Evolutionary conservation across 2,888 invertebrate genomes (phyloP).

Genomic region (Morpho achilles): DNA sequence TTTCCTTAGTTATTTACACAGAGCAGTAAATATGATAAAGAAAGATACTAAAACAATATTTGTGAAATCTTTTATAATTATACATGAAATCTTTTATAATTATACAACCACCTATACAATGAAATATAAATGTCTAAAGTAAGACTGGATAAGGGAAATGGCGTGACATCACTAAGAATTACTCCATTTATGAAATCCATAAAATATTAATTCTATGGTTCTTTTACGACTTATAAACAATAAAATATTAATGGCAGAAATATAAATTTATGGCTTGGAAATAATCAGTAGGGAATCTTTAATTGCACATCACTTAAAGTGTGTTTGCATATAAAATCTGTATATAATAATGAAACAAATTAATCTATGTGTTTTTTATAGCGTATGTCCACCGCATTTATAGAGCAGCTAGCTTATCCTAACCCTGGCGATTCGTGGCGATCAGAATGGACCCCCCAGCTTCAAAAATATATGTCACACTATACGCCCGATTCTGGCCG

Average conservation of each 20-base stretch:
- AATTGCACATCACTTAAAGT: too few relatives aligned
- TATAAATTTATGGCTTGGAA: slow-evolving; percentile 3
- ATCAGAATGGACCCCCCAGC: slow-evolving; percentile 75
- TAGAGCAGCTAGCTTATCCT: slow-evolving; percentile 70
- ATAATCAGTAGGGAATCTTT: neutral
- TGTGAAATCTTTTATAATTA: too few relatives aligned
- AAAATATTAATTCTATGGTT: slow-evolving; percentile 6
- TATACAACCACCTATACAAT: too few relatives aligned
- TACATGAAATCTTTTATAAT: too few relatives aligned
- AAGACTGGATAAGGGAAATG: too few relatives aligned
- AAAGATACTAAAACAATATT: too few relatives aligned
- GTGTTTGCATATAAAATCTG: too few relatives aligned
- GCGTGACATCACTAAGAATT: neutral
- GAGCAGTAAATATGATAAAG: too few relatives aligned
- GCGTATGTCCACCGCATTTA: slow-evolving; percentile 75
- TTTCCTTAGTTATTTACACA: too few relatives aligned
- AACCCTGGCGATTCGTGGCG: slow-evolving; percentile 76
- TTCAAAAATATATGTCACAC: slow-evolving; percentile 75
- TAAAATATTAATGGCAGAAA: slow-evolving; percentile 7
- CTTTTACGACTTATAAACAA: slow-evolving; percentile 2
- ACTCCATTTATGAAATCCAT: slow-evolving; percentile 1
- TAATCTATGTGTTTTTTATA: slow-evolving; percentile 33
- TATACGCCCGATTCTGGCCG: slow-evolving; percentile 75
- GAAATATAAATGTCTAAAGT: too few relatives aligned
- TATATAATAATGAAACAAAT: too few relatives aligned